These are phyloP conservation scores for Pristionchus entomophagus DNA, from an alignment of 2,888 invertebrate species.

Conservation along the genomic window DNA sequence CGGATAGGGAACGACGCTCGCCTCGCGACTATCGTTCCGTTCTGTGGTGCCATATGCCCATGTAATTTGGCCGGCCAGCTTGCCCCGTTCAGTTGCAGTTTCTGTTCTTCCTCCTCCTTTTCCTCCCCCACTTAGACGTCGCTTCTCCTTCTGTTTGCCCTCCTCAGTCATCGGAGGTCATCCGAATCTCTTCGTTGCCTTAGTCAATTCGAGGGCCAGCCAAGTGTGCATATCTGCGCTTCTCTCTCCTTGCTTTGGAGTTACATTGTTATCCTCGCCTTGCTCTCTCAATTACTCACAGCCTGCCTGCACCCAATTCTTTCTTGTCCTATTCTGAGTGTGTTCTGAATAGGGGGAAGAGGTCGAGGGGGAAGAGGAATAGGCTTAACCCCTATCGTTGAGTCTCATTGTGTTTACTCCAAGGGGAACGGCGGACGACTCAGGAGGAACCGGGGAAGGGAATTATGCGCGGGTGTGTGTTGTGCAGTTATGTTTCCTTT, in stretches of 20 bases:
- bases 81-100: not conserved
- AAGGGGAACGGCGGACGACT: not conserved
- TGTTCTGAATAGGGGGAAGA: not conserved
- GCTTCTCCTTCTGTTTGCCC: not conserved
- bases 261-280: not conserved
- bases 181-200: not conserved
- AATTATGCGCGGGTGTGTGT: conserved; percentile 16
- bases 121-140: not conserved
- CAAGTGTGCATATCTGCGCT: not conserved
- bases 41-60: conserved; percentile 19
- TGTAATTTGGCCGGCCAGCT: not conserved
- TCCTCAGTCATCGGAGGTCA: not conserved
- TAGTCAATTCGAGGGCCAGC: not conserved
- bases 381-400: not conserved
- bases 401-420: not conserved
- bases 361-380: not conserved
- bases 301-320: not conserved
- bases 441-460: not conserved
- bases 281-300: conserved; percentile 25
- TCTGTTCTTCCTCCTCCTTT: not conserved
- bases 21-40: no score
- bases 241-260: not conserved
- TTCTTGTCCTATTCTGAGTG: not conserved
- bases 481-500: conserved; percentile 25
- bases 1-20: no score